phyloP scores from a whole-genome alignment of 2,888 invertebrate species.

The Xanthia icteritia region DNA sequence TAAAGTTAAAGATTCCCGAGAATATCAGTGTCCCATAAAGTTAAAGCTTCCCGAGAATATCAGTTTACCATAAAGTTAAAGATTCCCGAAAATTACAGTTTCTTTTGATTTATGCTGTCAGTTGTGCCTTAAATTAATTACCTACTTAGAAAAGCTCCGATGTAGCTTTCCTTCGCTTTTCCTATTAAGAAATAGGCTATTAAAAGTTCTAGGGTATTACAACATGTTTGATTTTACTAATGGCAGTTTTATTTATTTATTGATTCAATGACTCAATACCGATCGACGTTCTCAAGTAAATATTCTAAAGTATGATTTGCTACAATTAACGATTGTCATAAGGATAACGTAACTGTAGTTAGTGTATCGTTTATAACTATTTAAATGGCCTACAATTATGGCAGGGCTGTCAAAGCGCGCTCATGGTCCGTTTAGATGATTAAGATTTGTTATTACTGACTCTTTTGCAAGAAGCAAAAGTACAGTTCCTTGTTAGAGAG shows the following conservation, averaged over 20 bases:
- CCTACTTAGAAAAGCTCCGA: background rate
- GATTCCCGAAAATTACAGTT: background rate
- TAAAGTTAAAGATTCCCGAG: background rate
- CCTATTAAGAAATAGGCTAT: background rate
- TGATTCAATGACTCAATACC: slow-evolving; percentile 37
- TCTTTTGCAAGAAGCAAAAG: background rate
- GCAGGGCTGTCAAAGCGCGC: slow-evolving; percentile 50
- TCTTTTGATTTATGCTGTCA: background rate
- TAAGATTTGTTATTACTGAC: background rate
- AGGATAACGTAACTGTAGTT: slow-evolving; percentile 60
- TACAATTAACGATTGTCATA: slow-evolving; percentile 62
- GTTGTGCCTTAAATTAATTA: background rate
- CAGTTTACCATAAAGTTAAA: background rate
- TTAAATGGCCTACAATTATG: slow-evolving; percentile 56
- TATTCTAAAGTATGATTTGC: slow-evolving; percentile 53
- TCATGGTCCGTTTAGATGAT: background rate
- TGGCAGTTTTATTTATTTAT: slow-evolving; percentile 17
- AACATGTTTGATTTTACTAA: background rate
- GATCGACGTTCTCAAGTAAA: slow-evolving; percentile 31
- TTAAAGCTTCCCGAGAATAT: background rate
- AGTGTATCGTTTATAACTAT: slow-evolving; percentile 62
- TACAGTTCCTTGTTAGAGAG: too few relatives aligned
- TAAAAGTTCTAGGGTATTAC: background rate
- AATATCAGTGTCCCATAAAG: background rate
- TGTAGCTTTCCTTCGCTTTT: background rate